phyloP scores from a whole-genome alignment of 2,797 vertebrate genomes.

The Synanceia verrucosa region DNA sequence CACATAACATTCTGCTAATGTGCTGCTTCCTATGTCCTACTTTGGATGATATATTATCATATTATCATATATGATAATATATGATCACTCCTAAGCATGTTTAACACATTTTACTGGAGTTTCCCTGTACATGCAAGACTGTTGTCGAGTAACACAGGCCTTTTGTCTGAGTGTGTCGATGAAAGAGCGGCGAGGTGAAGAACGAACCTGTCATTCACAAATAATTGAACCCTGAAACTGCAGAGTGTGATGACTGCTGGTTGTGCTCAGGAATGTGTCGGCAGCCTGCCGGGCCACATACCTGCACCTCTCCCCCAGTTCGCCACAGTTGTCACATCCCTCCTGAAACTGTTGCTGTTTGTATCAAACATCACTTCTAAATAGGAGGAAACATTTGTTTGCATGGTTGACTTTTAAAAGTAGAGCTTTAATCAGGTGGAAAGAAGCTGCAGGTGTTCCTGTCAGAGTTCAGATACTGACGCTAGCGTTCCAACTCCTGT shows the following conservation, averaged over 20 bases:
- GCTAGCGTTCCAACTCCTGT: not conserved
- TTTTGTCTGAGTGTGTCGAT: conserved; percentile 4
- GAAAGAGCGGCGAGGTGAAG: conserved; percentile 4
- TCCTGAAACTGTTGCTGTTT: conserved; percentile 26
- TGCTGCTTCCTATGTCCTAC: not conserved
- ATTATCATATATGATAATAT: no score
- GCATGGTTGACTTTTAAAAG: not conserved
- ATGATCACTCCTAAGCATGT: not conserved
- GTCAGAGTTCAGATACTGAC: not conserved
- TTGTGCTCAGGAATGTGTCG: conserved; percentile 52
- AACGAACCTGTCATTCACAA: conserved; percentile 52
- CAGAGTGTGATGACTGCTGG: conserved; percentile 12
- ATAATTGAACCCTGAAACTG: conserved; percentile 48
- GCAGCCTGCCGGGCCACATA: conserved; percentile 63
- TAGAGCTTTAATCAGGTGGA: not conserved
- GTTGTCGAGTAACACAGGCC: not conserved
- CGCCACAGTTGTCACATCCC: conserved; percentile 30
- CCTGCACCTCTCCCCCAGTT: conserved; percentile 25
- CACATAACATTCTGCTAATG: conserved; percentile 28
- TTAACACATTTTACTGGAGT: not conserved
- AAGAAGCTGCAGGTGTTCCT: not conserved
- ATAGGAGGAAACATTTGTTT: not conserved
- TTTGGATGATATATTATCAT: no score
- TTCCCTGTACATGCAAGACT: not conserved
- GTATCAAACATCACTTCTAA: not conserved